These are phyloP conservation scores for Orussus abietinus DNA, from an alignment of 1,140 invertebrate species.

Conservation along the genomic window DNA sequence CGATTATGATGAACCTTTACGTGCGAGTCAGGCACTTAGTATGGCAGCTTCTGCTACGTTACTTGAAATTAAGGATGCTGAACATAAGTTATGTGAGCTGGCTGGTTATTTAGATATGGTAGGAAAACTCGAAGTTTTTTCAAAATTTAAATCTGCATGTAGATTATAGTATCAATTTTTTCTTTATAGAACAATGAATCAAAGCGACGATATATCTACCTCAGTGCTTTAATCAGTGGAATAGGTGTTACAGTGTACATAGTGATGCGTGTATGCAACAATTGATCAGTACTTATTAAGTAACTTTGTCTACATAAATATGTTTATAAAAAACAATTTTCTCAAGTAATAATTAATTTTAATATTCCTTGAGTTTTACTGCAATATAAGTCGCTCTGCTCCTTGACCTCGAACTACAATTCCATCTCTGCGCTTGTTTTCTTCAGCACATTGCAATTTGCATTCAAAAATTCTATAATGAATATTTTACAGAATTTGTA, in stretches of 20 bases:
- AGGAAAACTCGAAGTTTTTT: slow-evolving; percentile 9
- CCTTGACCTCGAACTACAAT: slow-evolving; percentile 48
- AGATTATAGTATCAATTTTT: slow-evolving; percentile 3
- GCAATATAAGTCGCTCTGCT: slow-evolving; percentile 52
- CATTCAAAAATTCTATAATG: slow-evolving; percentile 47
- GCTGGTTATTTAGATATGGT: slow-evolving; percentile 2
- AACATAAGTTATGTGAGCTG: slow-evolving; percentile 13
- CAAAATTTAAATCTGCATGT: slow-evolving; percentile 6
- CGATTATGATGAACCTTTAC: slow-evolving; percentile 20
- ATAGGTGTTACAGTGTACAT: slow-evolving; percentile 21
- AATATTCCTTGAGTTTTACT: slow-evolving; percentile 26
- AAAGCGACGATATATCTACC: neutral
- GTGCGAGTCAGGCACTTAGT: slow-evolving; percentile 22
- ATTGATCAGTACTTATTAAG: too few species aligned
- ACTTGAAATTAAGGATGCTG: slow-evolving; percentile 17
- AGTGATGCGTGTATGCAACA: slow-evolving; percentile 18
- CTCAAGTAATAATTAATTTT: slow-evolving; percentile 8
- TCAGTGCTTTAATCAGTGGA: slow-evolving; percentile 14
- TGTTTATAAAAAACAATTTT: slow-evolving; percentile 9
- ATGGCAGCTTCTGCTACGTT: slow-evolving; percentile 14
- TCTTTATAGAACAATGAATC: slow-evolving; percentile 10
- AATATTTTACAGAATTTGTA: slow-evolving; percentile 6
- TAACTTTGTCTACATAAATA: too few species aligned
- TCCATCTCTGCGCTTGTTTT: slow-evolving; percentile 42
- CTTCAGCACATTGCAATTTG: slow-evolving; percentile 47